These are phyloP conservation scores for Pollenia angustigena DNA, from an alignment of 2,888 invertebrate species.

Conservation along the genomic window DNA sequence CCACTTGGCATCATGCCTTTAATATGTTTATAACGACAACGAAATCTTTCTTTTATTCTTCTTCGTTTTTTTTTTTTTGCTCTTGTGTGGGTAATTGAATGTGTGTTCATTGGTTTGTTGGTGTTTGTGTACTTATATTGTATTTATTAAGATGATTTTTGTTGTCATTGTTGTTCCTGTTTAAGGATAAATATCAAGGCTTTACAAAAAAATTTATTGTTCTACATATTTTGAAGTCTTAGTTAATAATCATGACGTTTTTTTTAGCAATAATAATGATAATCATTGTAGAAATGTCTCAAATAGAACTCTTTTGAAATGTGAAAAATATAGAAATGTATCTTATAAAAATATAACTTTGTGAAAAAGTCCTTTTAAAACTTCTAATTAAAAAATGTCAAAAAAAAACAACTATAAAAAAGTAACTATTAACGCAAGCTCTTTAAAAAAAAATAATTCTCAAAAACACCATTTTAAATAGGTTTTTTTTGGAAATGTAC, in stretches of 20 bases:
- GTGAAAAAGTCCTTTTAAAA: too few species aligned
- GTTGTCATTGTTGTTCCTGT: conserved; percentile 16
- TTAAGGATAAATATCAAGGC: background rate
- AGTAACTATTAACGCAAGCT: background rate
- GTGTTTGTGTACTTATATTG: background rate
- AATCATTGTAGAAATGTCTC: background rate
- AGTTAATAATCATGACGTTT: conserved; percentile 46
- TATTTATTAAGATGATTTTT: conserved; percentile 10
- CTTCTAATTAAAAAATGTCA: background rate
- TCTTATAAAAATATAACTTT: too few species aligned
- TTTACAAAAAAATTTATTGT: background rate
- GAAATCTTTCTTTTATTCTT: conserved; percentile 33
- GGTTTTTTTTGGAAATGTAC: too few species aligned
- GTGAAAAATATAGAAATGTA: too few species aligned
- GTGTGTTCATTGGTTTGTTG: conserved; percentile 1
- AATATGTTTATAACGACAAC: conserved; percentile 57
- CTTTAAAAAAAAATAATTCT: too few species aligned
- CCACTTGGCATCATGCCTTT: conserved; percentile 70
- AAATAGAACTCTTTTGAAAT: too few species aligned
- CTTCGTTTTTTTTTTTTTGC: background rate
- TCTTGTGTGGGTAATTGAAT: conserved; percentile 27
- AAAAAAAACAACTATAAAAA: background rate
- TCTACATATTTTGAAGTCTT: conserved; percentile 1
- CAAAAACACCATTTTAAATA: background rate
- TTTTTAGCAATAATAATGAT: conserved; percentile 29